Evolutionary conservation across 1,140 invertebrate genomes (phyloP), one percentile per base, ranked within the genome.

Genomic region (Drosophila lacteicornis): DNA sequence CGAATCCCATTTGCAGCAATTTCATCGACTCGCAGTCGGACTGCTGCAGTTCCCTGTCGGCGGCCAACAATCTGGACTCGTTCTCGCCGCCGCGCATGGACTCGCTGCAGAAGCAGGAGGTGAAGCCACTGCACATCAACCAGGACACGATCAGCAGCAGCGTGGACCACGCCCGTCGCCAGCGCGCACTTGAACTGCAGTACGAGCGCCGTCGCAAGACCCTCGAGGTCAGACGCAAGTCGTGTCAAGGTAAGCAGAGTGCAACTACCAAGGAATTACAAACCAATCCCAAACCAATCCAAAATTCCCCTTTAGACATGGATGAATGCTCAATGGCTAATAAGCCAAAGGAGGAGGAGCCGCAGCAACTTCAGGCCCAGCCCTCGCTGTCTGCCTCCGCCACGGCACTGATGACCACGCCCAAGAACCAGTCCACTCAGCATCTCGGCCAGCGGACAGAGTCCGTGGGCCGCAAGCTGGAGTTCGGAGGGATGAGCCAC

Each of bases 11-110:
- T 51, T 19, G 30, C 60, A 92, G 91, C 76, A 93, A 93, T 80
- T 97, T 96, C 92, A 94, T 98, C 22, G 97, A 98, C 92, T 97
- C 96, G 77, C 96, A 97, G 91, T 97, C 97, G 0, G 97, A 97
- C 88, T 96, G 96, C 91, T 96, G 96, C 75, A 96, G 96, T 53
- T 96, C 96, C 67, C 94, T 97, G 75, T 96, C 96, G 36, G 95
- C 95, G 68, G 93, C 93, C 60, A 95, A 95, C 61, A 94, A 95
- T 82, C 93, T 94, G 75, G 94, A 95, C 78, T 93, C 93, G 66
- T 94, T 95, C 66, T 95, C 95, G 69, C 92, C 91, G 42, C 91
- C 91, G 65, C 85, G 90, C 65, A 91, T 92, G 92, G 90, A 93
- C 53, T 92, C 92, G 40, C 70, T 92, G 82, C 92, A 90, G 62